phyloP scores from a whole-genome alignment of 2,113 vertebrate genomes.

The Pionites leucogaster region DNA sequence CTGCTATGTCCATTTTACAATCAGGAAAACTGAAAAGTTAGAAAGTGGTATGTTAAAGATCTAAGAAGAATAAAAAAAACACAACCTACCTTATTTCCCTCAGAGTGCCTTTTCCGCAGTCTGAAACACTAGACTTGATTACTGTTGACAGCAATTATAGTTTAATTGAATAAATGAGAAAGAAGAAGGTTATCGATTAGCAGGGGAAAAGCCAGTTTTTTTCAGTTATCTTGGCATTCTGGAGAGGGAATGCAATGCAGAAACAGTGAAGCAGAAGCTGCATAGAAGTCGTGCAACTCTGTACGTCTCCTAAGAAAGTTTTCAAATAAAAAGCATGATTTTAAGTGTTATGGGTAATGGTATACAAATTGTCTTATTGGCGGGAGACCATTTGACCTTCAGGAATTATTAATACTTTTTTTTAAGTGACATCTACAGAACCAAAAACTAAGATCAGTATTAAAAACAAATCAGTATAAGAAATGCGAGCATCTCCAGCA shows the following conservation, averaged over 20 bases:
- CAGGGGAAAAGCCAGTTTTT: conserved; percentile 17
- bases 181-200: conserved; percentile 15
- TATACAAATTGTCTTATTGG: background rate
- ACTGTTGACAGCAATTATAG: background rate
- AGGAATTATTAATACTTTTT: background rate
- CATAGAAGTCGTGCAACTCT: background rate
- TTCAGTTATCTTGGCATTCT: conserved; percentile 54
- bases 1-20: background rate
- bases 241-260: conserved; percentile 1
- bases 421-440: background rate
- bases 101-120: background rate
- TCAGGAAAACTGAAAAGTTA: background rate
- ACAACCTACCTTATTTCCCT: background rate
- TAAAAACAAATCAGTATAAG: background rate
- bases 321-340: background rate
- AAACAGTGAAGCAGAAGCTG: background rate
- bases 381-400: background rate
- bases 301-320: background rate
- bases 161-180: conserved; percentile 28
- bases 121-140: conserved; percentile 29
- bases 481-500: background rate
- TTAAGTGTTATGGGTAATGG: background rate
- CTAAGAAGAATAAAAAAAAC: background rate
- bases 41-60: background rate
- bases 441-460: background rate